These are phyloP conservation scores for Brachystomella parvula DNA, from an alignment of 1,140 invertebrate genomes.

Conservation along the genomic window DNA sequence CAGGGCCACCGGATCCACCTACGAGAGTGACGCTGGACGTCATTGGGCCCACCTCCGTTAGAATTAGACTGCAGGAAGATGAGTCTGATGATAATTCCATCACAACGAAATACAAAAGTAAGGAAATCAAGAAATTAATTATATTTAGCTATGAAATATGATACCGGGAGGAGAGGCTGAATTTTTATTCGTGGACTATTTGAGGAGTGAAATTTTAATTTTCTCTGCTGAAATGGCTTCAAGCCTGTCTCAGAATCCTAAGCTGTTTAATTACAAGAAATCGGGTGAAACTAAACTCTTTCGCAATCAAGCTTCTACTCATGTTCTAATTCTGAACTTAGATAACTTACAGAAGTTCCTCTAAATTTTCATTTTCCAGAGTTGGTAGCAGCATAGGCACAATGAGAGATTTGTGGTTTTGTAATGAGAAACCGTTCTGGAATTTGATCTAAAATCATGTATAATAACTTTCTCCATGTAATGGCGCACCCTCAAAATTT, in stretches of 20 bases:
- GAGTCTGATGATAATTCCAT: constrained; percentile 51
- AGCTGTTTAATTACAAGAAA: neutral
- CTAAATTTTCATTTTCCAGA: too few relatives aligned
- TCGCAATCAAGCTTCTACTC: too few relatives aligned
- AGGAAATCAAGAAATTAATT: neutral
- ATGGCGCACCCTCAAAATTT: too few relatives aligned
- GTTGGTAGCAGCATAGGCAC: too few relatives aligned
- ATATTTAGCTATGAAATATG: neutral
- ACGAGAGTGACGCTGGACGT: constrained; percentile 37
- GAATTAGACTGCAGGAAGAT: constrained; percentile 42
- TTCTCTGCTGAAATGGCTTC: neutral
- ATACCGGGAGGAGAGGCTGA: neutral
- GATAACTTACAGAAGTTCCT: too few relatives aligned
- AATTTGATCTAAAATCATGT: too few relatives aligned
- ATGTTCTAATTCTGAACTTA: too few relatives aligned
- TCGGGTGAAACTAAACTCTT: neutral
- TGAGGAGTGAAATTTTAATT: neutral
- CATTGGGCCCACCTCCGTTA: constrained; percentile 31
- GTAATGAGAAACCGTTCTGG: too few relatives aligned
- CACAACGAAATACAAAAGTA: constrained; percentile 33
- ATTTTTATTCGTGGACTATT: neutral
- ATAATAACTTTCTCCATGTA: too few relatives aligned
- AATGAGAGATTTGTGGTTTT: too few relatives aligned
- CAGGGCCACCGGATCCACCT: constrained; percentile 30
- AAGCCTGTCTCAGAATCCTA: neutral